Percentiles rank a stretch among this genome's conserved stretches.
Evolutionary conservation across 1,140 invertebrate species (phyloP).

Genomic region (Cyclargus thomasi): DNA sequence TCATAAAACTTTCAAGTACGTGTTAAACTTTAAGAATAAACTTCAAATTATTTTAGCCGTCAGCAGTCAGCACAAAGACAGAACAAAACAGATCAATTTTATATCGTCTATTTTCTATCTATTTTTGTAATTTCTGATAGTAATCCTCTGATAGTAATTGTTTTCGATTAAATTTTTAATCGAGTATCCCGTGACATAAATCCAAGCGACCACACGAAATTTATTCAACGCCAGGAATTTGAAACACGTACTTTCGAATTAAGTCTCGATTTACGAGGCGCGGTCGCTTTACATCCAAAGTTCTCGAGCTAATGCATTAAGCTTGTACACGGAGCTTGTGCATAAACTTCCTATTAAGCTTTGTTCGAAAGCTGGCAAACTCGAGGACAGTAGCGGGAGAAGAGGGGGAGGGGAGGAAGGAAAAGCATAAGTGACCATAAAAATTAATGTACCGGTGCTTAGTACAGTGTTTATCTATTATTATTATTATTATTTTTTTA

Average conservation of each 20-base stretch:
- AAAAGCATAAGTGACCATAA: not conserved
- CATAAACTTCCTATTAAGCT: constrained; percentile 8
- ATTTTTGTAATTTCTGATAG: too few relatives aligned
- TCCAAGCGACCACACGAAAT: not conserved
- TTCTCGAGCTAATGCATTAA: constrained; percentile 10
- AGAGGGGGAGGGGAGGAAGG: not conserved
- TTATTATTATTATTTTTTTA: too few relatives aligned
- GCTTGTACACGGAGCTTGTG: constrained; percentile 6
- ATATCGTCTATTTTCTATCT: too few relatives aligned
- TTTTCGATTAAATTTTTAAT: not conserved
- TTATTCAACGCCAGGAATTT: not conserved
- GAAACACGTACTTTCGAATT: constrained; percentile 1
- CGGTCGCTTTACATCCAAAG: not conserved
- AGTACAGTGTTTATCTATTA: not conserved
- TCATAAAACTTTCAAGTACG: too few relatives aligned
- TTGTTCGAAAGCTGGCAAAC: constrained; percentile 7
- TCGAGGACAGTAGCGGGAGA: not conserved
- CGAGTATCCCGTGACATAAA: not conserved
- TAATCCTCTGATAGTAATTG: too few relatives aligned
- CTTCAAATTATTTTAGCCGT: too few relatives aligned
- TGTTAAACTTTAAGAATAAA: too few relatives aligned
- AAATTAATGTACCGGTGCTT: not conserved
- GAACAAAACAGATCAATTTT: too few relatives aligned
- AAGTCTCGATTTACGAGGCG: not conserved
- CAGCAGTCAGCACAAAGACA: too few relatives aligned